Base-by-base conservation (phyloP, 2,888 invertebrate genomes). In the Eristalis pertinax region DNA sequence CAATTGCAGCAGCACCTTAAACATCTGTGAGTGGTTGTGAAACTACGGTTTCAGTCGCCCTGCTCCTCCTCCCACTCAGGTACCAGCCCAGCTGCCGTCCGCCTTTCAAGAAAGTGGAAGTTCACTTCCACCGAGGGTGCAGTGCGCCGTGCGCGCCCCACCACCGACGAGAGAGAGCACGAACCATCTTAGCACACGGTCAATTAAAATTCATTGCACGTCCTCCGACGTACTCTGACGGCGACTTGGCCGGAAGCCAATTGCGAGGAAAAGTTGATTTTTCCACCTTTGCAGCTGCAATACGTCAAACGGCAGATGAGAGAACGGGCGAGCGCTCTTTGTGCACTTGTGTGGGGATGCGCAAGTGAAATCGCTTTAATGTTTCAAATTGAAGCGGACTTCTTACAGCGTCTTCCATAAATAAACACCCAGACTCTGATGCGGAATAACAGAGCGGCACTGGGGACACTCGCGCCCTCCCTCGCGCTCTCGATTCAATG, bases 171-270 rank as follows among this genome's bases (percentile, higher is more conserved):
- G 41, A 13, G 38, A 41, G 5, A 60, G 26, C 35, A 77, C 50
- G 11, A 60, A 43, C 38, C 32, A 4, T 50, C 24, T 60, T 60
- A 26, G 26, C 60, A 26, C 60, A 84, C 69, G 50, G 79, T 87
- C 84, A 87, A 87, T 87, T 87, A 87, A 87, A 87, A 87, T 87
- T 87, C 87, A 87, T 83, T 79, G 87, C 87, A 87, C 87, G 87
- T 87, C 72, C 73, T 29, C 64, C 26, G 63, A 76, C 70, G 65
- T 70, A 63, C 38, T 74, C 77, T 74, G 75, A 62, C 50, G 65
- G 69, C 67, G 65, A 64, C 76, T 87, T 87, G 87, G 87, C 87
- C 79, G 38, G 72, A 79, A 84, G 87, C 87, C 87, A 87, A 87
- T 74, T 87, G 87, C 79, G 58, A 87, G 69, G 80, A 84, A 83